Conservation (phyloP, 2,797 vertebrate species). For the Sternarchorhynchus goeldii region DNA sequence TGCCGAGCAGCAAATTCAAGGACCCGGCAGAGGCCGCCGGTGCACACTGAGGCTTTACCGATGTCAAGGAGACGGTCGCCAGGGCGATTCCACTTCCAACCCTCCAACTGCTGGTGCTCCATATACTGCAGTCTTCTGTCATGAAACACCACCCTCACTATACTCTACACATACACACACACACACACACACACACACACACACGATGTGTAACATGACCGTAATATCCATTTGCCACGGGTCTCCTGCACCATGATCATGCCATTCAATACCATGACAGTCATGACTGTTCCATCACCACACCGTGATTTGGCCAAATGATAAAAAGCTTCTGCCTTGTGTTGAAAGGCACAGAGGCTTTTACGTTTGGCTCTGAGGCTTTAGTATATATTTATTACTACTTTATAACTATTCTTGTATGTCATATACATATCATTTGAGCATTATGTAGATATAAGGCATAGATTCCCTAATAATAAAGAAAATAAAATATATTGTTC, state of each 20-base stretch:
- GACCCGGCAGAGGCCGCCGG: background rate
- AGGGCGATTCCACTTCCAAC: constrained; percentile 84
- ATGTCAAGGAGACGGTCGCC: constrained; percentile 85
- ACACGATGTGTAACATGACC: constrained; percentile 14
- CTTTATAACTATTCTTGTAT: too few relatives aligned
- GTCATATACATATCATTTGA: too few relatives aligned
- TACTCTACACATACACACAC: constrained; percentile 71
- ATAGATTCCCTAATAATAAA: too few relatives aligned
- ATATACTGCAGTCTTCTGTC: constrained; percentile 82
- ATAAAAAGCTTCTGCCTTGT: background rate
- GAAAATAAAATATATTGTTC: too few relatives aligned
- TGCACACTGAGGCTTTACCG: constrained; percentile 64
- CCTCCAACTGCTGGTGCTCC: constrained; percentile 86
- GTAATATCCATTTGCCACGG: background rate
- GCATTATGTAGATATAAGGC: too few relatives aligned
- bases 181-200: constrained; percentile 45
- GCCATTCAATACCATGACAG: too few relatives aligned
- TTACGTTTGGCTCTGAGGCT: too few relatives aligned
- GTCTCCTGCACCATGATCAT: too few relatives aligned
- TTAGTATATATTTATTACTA: too few relatives aligned
- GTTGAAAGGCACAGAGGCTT: too few relatives aligned
- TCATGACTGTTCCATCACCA: too few relatives aligned
- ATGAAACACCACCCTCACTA: constrained; percentile 80
- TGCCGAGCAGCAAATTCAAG: background rate
- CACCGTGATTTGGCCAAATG: background rate